Conservation (phyloP, 37 sponge, comb jelly and placozoan species). For the Dysidea cf. avara region DNA sequence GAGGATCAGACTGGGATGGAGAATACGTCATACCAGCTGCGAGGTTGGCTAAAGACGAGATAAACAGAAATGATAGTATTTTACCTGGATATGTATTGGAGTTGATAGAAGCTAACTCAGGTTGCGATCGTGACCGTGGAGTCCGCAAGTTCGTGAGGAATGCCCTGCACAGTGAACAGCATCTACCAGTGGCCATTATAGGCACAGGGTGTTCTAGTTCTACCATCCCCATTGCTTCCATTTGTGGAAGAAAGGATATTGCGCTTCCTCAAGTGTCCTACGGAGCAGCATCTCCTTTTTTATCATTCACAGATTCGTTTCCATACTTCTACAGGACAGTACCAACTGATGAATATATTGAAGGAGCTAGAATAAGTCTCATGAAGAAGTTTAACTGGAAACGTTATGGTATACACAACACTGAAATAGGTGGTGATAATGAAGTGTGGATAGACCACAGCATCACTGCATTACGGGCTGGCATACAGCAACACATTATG, state of each 20-base stretch:
- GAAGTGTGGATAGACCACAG: too few species aligned
- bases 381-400: too few species aligned
- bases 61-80: slow-evolving; percentile 4
- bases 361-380: too few species aligned
- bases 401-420: too few species aligned
- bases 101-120: neutral
- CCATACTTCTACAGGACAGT: slow-evolving; percentile 23
- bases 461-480: too few species aligned
- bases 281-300: slow-evolving; percentile 14
- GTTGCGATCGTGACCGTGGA: neutral
- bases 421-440: too few species aligned
- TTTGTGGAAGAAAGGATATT: neutral
- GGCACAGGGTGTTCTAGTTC: slow-evolving; percentile 19
- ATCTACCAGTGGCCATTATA: slow-evolving; percentile 11
- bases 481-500: too few species aligned
- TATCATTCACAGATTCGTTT: slow-evolving; percentile 11
- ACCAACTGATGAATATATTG: neutral
- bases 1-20: too few species aligned
- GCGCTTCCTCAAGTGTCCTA: slow-evolving; percentile 5
- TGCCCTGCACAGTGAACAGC: neutral
- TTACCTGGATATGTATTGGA: slow-evolving; percentile 9
- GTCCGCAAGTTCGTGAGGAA: neutral
- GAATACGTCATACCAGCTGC: slow-evolving; percentile 21
- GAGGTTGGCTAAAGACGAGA: slow-evolving; percentile 2
- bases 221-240: slow-evolving; percentile 4